A percentile compares a stretch with the other conserved stretches of the same genome.
phyloP scores from a whole-genome alignment of 1,140 invertebrate genomes.

The Acromyrmex echinatior region DNA sequence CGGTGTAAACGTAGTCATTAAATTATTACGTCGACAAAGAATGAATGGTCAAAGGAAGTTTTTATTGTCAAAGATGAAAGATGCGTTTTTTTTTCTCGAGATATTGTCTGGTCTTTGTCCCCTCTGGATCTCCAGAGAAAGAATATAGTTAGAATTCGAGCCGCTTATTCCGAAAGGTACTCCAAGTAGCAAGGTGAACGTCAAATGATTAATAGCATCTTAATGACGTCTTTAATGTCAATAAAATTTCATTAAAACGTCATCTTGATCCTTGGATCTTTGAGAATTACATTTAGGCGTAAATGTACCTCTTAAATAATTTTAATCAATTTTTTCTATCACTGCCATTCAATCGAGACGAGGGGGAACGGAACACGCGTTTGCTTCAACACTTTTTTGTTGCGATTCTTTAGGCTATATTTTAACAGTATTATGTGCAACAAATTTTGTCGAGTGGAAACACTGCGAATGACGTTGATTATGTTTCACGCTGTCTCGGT shows the following conservation, averaged over 20 bases:
- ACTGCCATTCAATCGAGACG: conserved; percentile 68
- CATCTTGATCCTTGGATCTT: too few relatives aligned
- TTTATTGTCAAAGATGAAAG: too few relatives aligned
- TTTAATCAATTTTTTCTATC: conserved; percentile 58
- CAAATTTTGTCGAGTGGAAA: background rate
- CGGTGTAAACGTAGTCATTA: too few relatives aligned
- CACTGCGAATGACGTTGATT: background rate
- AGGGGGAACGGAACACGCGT: background rate
- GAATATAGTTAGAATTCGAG: conserved; percentile 26
- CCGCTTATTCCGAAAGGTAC: conserved; percentile 44
- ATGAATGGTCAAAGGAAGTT: too few relatives aligned
- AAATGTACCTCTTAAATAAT: conserved; percentile 33
- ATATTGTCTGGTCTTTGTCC: background rate
- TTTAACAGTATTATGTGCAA: background rate
- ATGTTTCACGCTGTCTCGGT: conserved; percentile 1
- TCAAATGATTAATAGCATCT: too few relatives aligned
- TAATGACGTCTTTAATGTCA: too few relatives aligned
- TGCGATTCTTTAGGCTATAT: conserved; percentile 11
- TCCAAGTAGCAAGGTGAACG: background rate
- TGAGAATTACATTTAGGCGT: conserved; percentile 12
- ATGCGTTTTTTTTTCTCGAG: too few relatives aligned
- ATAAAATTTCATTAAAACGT: too few relatives aligned
- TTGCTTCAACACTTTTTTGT: background rate
- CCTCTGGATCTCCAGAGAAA: background rate
- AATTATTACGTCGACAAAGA: too few relatives aligned